These are phyloP conservation scores for Crocallis elinguaria DNA, from an alignment of 2,888 invertebrate species.

Conservation along the genomic window DNA sequence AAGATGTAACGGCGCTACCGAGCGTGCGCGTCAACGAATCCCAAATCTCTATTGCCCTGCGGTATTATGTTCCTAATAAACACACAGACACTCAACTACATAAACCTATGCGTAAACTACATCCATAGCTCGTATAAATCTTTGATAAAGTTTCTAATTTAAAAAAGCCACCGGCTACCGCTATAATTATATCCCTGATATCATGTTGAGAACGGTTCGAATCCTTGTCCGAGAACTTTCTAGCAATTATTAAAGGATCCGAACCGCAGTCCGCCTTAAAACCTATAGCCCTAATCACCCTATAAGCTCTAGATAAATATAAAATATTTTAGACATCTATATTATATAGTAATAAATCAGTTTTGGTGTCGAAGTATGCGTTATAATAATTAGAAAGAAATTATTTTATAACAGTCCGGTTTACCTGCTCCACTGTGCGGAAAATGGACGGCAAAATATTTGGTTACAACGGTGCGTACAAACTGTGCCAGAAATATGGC, in stretches of 20 bases:
- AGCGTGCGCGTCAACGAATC: neutral
- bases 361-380: constrained; percentile 75
- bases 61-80: constrained; percentile 15
- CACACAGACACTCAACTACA: constrained; percentile 27
- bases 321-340: constrained; percentile 77
- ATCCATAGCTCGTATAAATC: constrained; percentile 73
- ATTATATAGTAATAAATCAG: constrained; percentile 60
- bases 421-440: constrained; percentile 56
- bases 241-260: constrained; percentile 17
- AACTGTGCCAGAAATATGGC: constrained; percentile 15
- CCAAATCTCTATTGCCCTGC: constrained; percentile 20
- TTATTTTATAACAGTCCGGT: constrained; percentile 63
- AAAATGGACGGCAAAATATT: constrained; percentile 82
- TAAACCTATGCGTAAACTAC: constrained; percentile 63
- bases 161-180: constrained; percentile 71
- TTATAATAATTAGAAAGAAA: constrained; percentile 54
- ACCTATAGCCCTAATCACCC: constrained; percentile 76
- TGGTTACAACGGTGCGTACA: constrained; percentile 50
- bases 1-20: neutral
- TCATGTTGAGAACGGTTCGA: constrained; percentile 48
- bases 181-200: constrained; percentile 73
- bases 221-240: constrained; percentile 21
- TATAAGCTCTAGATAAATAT: constrained; percentile 84
- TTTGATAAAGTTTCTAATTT: constrained; percentile 68
- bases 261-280: constrained; percentile 24